Base-by-base conservation (phyloP, 2,113 vertebrate species). In the Tupaia chinensis region DNA sequence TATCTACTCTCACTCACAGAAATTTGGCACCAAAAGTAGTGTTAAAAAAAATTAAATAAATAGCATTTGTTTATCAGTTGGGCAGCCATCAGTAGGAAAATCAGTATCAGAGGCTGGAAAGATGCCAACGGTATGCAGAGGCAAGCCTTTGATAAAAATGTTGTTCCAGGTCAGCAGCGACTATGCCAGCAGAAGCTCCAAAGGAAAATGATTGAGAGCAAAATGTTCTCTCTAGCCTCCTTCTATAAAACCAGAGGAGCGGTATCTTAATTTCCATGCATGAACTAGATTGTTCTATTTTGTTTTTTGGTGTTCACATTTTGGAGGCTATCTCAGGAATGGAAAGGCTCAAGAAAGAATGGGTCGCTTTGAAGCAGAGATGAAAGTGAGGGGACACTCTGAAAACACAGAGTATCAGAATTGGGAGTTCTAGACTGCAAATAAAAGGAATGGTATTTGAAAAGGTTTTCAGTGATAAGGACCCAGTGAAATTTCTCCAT, bases 191-290 rank as follows among this genome's bases (percentile, higher is more conserved):
- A 19, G 29, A 23, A 78, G 32, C 13, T 61, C 20, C 72, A 82
- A 69, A 63, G 56, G 54, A 78, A 22, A 9, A 66, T 56, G 69
- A 72, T 29, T 74, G 22, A 44, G 16, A 77, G n/a, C 17, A 95
- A 9, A 54, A 86, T 66, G 94, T 61, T 78, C 10, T 97, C 93
- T 97, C 97, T 94, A 81, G 23, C 22, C 20, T 20, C 96, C 94
- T 95, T 94, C 4, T 84, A 93, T 96, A 87, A 97, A 95, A 27
- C 2, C 0, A 61, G 80, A 81, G 94, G 70, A 79, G 97, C 81
- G 68, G 53, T 13, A 90, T 68, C 87, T 95, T 74, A 80, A 78
- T 95, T 95, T 94, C 80, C 34, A 73, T 60, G 22, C 11, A 58
- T 12, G 63, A 93, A 80, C 86, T 95, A 34, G 70, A 88, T 83